phyloP scores from a whole-genome alignment of 2,888 invertebrate genomes.

The Eremobia ochroleuca region DNA sequence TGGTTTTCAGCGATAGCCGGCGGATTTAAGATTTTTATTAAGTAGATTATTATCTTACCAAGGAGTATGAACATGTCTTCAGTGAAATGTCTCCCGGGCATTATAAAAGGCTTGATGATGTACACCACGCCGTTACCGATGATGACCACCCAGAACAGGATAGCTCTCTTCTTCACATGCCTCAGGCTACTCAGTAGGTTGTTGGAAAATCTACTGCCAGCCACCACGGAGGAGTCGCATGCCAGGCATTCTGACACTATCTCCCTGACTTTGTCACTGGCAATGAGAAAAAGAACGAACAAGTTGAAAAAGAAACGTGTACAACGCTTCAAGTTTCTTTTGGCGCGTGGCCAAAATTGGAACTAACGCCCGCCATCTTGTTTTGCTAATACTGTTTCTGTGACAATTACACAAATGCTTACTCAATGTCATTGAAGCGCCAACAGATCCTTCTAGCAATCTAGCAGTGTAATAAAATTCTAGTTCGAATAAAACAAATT shows the following conservation, averaged over 20 bases:
- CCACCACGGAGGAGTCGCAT: slow-evolving; percentile 67
- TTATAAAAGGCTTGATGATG: slow-evolving; percentile 69
- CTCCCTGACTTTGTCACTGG: slow-evolving; percentile 71
- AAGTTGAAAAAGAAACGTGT: neutral
- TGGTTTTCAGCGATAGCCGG: no score
- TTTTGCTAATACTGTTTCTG: neutral
- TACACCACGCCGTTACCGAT: slow-evolving; percentile 75
- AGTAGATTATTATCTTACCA: slow-evolving; percentile 12
- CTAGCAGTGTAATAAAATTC: neutral
- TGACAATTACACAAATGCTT: neutral
- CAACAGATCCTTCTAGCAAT: neutral
- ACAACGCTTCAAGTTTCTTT: neutral
- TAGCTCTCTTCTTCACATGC: slow-evolving; percentile 76
- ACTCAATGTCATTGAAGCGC: neutral
- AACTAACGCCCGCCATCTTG: neutral
- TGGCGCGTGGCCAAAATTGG: neutral
- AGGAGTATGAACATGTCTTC: slow-evolving; percentile 69
- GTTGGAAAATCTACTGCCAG: slow-evolving; percentile 72
- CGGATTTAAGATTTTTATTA: no score
- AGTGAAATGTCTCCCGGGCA: slow-evolving; percentile 77
- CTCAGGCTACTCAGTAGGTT: slow-evolving; percentile 72
- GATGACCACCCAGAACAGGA: slow-evolving; percentile 76
- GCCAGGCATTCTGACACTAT: slow-evolving; percentile 72
- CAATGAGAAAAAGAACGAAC: neutral
- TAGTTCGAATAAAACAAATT: neutral